These are phyloP conservation scores for Tillus elongatus DNA, from an alignment of 2,888 invertebrate species.

Conservation along the genomic window DNA sequence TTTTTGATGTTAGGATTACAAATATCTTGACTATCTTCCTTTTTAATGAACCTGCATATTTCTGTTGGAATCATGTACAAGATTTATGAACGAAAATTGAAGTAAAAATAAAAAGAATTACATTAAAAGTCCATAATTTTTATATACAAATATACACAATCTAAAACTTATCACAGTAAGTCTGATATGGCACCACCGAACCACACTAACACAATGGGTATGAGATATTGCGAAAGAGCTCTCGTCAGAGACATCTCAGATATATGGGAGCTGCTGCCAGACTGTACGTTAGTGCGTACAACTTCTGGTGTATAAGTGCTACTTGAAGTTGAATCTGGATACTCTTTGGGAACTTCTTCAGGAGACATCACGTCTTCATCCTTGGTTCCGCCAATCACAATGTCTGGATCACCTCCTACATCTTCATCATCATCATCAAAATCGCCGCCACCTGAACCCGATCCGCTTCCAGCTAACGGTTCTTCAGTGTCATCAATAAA, in stretches of 20 bases:
- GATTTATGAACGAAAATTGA: no score
- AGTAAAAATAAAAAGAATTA: no score
- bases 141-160: constrained; percentile 6
- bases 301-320: constrained; percentile 28
- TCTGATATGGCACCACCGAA: constrained; percentile 75
- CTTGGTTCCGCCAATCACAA: constrained; percentile 33
- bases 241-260: constrained; percentile 44
- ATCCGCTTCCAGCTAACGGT: constrained; percentile 35
- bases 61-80: no score
- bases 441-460: constrained; percentile 32
- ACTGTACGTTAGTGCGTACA: no score
- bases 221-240: constrained; percentile 63
- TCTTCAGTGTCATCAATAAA: constrained; percentile 37
- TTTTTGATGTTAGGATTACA: no score
- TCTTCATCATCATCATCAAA: constrained; percentile 19
- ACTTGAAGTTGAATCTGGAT: constrained; percentile 16
- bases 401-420: constrained; percentile 44
- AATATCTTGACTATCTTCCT: no score
- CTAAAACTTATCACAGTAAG: constrained; percentile 60
- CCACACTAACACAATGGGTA: constrained; percentile 79
- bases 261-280: no score
- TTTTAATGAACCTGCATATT: no score
- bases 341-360: constrained; percentile 23
- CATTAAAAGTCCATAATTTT: no score
- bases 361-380: constrained; percentile 26